Evolutionary conservation across 2,113 vertebrate genomes (phyloP), one percentile per base, ranked within the genome.

Genomic region (Rhineura floridana): DNA sequence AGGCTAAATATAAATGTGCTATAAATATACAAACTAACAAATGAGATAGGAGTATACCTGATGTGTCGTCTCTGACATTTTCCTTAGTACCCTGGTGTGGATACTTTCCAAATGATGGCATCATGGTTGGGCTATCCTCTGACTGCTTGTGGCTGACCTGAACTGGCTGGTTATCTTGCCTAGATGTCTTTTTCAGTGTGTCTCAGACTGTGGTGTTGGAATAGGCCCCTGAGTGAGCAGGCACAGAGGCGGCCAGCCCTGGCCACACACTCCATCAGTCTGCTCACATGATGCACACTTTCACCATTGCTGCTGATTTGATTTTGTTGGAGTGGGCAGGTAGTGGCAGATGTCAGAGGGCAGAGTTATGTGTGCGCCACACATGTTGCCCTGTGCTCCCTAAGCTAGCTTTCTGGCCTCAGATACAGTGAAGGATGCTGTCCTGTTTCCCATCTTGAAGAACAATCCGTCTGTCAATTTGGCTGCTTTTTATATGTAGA

Each of bases 401-500:
- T 81, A 33, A 30, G 21, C 28, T 33, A 46, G 6, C 28, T 70
- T 70, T 4, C 28, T 70, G 13, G 4, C n/a, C 13, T 70, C 15
- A 17, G 5, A n/a, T 36, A 33, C 15, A n/a, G 10, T 70, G 67
- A 70, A n/a, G 67, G 25, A 70, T n/a, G 13, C 4, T n/a, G 13
- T 15, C 15, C 15, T n/a, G 33, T 17, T 70, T 33, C 67, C n/a
- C 17, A 78, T 86, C 36, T 25, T 93, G 39, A 65, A 79, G 81
- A 85, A 72, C 90, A 62, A 17, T 9, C 88, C 87, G 91, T 87
- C n/a, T 21, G n/a, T 42, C 85, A 46, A 42, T 90, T 39, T 87
- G 83, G 90, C 84, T 55, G 55, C 55, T 17, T 55, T 55, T 17
- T 55, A 17, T 19, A 17, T 19, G 55, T 17, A 12, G 17, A 55